These are phyloP conservation scores for Catocala sponsa DNA, from an alignment of 2,888 invertebrate species.

Conservation along the genomic window DNA sequence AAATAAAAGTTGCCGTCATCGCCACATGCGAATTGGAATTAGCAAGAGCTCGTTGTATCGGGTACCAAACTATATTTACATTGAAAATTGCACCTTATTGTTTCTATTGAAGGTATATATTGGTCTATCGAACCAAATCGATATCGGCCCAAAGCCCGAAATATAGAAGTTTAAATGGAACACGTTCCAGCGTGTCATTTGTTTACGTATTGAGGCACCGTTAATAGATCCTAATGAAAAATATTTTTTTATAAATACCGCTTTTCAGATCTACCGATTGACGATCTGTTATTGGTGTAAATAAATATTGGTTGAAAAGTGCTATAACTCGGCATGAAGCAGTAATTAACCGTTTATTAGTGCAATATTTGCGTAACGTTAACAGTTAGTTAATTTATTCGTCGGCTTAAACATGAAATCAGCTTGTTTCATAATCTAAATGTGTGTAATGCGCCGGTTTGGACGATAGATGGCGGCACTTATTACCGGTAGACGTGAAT, in stretches of 20 bases:
- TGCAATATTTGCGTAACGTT: background rate
- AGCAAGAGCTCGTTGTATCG: conserved; percentile 68
- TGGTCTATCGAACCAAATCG: conserved; percentile 37
- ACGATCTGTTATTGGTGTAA: background rate
- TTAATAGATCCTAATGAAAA: conserved; percentile 35
- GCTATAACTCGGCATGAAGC: background rate
- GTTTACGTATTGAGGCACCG: conserved; percentile 32
- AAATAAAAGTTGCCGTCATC: conserved; percentile 77
- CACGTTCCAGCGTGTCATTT: conserved; percentile 39
- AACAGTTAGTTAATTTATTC: conserved; percentile 1
- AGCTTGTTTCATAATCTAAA: conserved; percentile 11
- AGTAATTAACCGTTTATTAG: conserved; percentile 1
- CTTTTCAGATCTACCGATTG: background rate
- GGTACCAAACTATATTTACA: conserved; percentile 56
- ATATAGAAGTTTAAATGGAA: conserved; percentile 48
- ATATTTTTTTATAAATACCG: conserved; percentile 6
- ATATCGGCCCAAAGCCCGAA: conserved; percentile 40
- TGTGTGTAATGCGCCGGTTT: conserved; percentile 2
- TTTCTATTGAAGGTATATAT: conserved; percentile 36
- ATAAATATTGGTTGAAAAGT: conserved; percentile 2
- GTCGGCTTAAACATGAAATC: conserved; percentile 7
- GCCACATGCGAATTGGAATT: conserved; percentile 78
- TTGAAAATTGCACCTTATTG: conserved; percentile 58
- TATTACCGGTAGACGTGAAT: conserved; percentile 7
- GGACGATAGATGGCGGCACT: background rate